Evolutionary conservation across 2,888 invertebrate species (phyloP), one percentile per base, ranked within the genome.

Genomic region (Trypoxylon attenuatum): DNA sequence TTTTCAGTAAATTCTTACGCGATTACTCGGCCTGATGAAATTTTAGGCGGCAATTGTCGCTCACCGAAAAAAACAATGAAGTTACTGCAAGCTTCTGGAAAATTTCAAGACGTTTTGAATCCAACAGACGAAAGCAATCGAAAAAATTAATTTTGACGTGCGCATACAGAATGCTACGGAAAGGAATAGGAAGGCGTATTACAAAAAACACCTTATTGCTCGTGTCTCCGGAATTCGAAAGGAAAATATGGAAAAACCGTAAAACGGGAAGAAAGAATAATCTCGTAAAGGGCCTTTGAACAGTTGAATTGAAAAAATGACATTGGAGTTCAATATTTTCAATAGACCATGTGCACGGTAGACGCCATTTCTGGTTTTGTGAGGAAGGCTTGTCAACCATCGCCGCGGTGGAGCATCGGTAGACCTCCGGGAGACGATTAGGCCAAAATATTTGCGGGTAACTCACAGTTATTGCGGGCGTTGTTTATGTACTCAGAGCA

Each of bases 371-470:
- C 79, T 78, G 78, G 69, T 58, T 71, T 65, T 52, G 64, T 72
- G 75, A 76, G 68, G 76, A 77, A 82, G 81, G 82, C 79, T 83
- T 83, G 83, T 83, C 83, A 83, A 82, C 78, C 78, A 81, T 79
- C 80, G 75, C 76, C 75, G 79, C 77, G 71, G 66, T 70, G 76
- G 74, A 80, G 73, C 78, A 79, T 77, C 78, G 73, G 73, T 73
- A 75, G 73, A 68, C 53, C 66, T 71, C 71, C 68, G 69, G 62
- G 66, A 69, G 79, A 80, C 76, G 77, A 76, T 71, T 58, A 50
- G 54, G 69, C 50, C 61, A 60, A 71, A 69, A 68, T 73, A 66
- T 76, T 79, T 69, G 69, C 71, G 66, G 59, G 55, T 71, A 77
- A 81, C 78, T 81, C 79, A 81, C 80, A 75, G 74, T 67, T 69